Evolutionary conservation across 2,797 vertebrate genomes (phyloP).

Genomic region (Arrhamphus sclerolepis): DNA sequence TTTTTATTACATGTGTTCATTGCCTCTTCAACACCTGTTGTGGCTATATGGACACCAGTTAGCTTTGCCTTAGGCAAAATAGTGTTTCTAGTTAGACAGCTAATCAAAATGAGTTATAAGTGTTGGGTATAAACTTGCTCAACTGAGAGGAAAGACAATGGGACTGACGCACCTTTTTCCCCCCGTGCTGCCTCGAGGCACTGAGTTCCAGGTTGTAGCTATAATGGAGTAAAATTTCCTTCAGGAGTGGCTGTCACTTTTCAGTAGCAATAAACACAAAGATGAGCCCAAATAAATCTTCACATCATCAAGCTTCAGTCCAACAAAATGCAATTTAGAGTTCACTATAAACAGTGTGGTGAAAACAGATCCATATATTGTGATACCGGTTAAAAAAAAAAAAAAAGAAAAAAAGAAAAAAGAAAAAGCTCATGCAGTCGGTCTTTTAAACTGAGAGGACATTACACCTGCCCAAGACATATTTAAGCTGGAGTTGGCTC

Average conservation of each 20-base stretch:
- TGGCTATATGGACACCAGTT: slow-evolving; percentile 41
- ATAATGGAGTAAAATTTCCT: slow-evolving; percentile 26
- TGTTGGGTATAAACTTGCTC: slow-evolving; percentile 35
- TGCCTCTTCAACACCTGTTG: slow-evolving; percentile 56
- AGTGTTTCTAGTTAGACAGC: slow-evolving; percentile 45
- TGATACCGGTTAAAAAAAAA: too few species aligned
- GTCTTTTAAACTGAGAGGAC: too few species aligned
- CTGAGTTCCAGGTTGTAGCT: slow-evolving; percentile 17
- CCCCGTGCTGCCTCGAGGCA: slow-evolving; percentile 14
- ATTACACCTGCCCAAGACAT: too few species aligned
- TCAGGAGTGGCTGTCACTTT: slow-evolving; percentile 20
- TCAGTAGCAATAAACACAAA: slow-evolving; percentile 3
- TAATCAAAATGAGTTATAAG: slow-evolving; percentile 61
- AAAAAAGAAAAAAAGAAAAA: too few species aligned
- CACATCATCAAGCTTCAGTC: slow-evolving; percentile 19
- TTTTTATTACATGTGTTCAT: slow-evolving; percentile 47
- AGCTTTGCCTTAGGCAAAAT: slow-evolving; percentile 42
- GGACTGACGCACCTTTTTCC: slow-evolving; percentile 17
- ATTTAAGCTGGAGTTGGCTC: too few species aligned
- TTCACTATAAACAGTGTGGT: slow-evolving; percentile 3
- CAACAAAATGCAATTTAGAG: not conserved
- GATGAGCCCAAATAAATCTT: slow-evolving; percentile 30
- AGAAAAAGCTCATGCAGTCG: too few species aligned
- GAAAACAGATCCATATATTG: slow-evolving; percentile 6
- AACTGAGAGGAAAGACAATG: slow-evolving; percentile 29